Evolutionary conservation across 2,888 invertebrate genomes (phyloP), one percentile per base, ranked within the genome.

Genomic region (Pseudococcus longispinus): DNA sequence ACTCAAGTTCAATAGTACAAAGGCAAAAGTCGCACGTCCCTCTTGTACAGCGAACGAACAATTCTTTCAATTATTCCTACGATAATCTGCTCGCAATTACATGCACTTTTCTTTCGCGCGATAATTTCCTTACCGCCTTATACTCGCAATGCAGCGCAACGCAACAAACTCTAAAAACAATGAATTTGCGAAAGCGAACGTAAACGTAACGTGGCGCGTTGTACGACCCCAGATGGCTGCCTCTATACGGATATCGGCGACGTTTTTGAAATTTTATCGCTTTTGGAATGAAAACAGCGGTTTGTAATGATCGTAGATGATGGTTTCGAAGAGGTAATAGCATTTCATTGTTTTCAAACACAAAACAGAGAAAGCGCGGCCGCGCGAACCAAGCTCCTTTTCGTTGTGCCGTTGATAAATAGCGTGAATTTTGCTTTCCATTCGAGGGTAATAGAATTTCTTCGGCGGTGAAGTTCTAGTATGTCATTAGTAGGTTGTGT

Each of bases 261-360:
- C 65, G 65, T 23, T 65, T 65, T 65, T 65, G 65, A 26, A 65
- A 65, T 65, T 65, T 65, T 65, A 65, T 65, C 15, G 65, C 65
- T 65, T 65, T 65, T 65, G 65, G 65, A 65, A 65, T 65, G 65
- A 65, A 65, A 65, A 65, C 65, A 65, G 26, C 26, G n/a, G 65
- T 65, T 65, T 65, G 65, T 65, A 65, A 65, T 65, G 65, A 65
- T 65, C 65, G 65, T 26, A 20, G 65, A 65, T 65, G 65, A 65
- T 65, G 65, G 65, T 65, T 65, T 65, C 65, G 65, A 65, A 65
- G 26, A 65, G 65, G 65, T 65, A 65, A 65, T 65, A 65, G 65
- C 65, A 65, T 65, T 65, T 65, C 65, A 65, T 65, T 65, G 65
- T 65, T 65, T 65, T 65, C 65, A 23, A 65, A 65, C 65, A 65